These are phyloP conservation scores for Salvelinus namaycush DNA, from an alignment of 2,113 vertebrate species.

Conservation along the genomic window DNA sequence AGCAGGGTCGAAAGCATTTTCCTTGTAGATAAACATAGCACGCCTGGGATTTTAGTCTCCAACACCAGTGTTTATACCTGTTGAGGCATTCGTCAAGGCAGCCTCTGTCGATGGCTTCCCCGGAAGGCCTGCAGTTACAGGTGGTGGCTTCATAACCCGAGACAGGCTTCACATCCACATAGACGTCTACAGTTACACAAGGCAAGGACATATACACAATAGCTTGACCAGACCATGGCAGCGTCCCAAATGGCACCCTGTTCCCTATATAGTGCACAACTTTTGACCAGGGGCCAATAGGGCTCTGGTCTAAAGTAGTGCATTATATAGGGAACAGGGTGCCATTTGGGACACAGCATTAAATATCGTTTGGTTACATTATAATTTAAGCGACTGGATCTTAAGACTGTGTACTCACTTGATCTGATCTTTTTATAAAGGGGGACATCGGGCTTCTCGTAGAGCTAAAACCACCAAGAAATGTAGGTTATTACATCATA, in stretches of 20 bases:
- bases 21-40: not conserved
- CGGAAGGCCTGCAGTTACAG: slow-evolving; percentile 88
- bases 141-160: slow-evolving; percentile 96
- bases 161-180: slow-evolving; percentile 96
- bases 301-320: too few relatives aligned
- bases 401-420: slow-evolving; percentile 80
- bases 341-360: too few relatives aligned
- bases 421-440: slow-evolving; percentile 99
- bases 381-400: too few relatives aligned
- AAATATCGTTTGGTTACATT: too few relatives aligned
- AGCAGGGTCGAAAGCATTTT: not conserved
- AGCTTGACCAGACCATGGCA: too few relatives aligned
- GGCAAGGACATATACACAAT: not conserved
- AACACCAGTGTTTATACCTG: slow-evolving; percentile 71
- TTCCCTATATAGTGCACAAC: too few relatives aligned
- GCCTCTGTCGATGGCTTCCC: slow-evolving; percentile 77
- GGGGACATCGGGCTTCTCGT: slow-evolving; percentile 98
- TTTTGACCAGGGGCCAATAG: too few relatives aligned
- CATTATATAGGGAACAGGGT: too few relatives aligned
- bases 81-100: slow-evolving; percentile 96
- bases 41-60: not conserved
- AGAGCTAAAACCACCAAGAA: slow-evolving; percentile 74
- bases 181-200: slow-evolving; percentile 79
- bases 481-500: not conserved
- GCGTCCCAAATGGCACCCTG: too few relatives aligned